These are phyloP conservation scores for Sycophila texana DNA, from an alignment of 2,888 invertebrate species.

Conservation along the genomic window DNA sequence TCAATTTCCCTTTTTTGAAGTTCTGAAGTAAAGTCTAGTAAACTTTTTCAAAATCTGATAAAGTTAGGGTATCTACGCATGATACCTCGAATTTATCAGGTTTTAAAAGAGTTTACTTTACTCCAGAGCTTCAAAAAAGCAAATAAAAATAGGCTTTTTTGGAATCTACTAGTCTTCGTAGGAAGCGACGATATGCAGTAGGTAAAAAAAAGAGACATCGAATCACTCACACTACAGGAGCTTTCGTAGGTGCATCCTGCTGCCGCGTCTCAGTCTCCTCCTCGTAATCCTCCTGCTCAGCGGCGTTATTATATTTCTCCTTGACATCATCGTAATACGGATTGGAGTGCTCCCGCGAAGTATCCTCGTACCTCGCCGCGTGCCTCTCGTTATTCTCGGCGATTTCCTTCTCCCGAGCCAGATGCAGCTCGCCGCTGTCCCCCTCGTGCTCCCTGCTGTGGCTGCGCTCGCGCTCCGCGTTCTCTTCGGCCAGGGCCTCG, in stretches of 20 bases:
- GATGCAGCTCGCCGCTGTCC: conserved; percentile 41
- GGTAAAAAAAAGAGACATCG: too few relatives aligned
- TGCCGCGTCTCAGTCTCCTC: conserved; percentile 26
- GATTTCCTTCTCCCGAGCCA: conserved; percentile 51
- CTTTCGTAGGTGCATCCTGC: background rate
- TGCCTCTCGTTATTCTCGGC: conserved; percentile 40
- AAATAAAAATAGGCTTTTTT: too few relatives aligned
- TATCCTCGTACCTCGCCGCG: conserved; percentile 1
- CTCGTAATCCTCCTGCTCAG: conserved; percentile 33
- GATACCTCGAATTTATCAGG: too few relatives aligned
- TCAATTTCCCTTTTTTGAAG: too few relatives aligned
- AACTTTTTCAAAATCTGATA: too few relatives aligned
- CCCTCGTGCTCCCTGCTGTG: conserved; percentile 41
- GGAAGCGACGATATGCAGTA: too few relatives aligned
- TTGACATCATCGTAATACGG: conserved; percentile 37
- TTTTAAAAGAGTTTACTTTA: too few relatives aligned
- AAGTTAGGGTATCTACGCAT: too few relatives aligned
- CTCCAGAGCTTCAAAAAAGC: too few relatives aligned
- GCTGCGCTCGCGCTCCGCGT: conserved; percentile 57
- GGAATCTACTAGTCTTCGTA: too few relatives aligned
- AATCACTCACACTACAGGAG: background rate
- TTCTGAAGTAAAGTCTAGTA: too few relatives aligned
- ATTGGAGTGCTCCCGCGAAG: background rate
- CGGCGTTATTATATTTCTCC: conserved; percentile 16
- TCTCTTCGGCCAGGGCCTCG: conserved; percentile 60